Conservation (phyloP, 2,888 invertebrate species). For the Myathropa florea region DNA sequence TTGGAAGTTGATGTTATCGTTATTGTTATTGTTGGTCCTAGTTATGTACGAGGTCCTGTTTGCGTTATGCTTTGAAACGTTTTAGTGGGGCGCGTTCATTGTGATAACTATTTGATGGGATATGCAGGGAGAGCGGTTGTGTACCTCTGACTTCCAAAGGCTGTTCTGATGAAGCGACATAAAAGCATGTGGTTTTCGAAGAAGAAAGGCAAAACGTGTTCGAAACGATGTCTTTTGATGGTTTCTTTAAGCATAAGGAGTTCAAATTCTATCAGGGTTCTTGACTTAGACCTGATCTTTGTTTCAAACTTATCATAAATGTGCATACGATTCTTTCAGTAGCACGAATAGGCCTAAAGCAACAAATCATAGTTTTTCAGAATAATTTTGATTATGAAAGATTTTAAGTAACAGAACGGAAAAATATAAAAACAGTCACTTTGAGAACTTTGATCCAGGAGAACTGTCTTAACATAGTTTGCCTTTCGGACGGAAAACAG, state of each 20-base stretch:
- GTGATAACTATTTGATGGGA: slow-evolving; percentile 29
- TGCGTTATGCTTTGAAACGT: slow-evolving; percentile 59
- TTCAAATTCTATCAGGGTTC: background rate
- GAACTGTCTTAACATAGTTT: no score
- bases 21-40: slow-evolving; percentile 58
- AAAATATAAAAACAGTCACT: no score
- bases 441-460: no score
- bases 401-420: no score
- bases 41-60: slow-evolving; percentile 44
- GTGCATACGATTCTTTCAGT: background rate
- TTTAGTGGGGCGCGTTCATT: slow-evolving; percentile 3
- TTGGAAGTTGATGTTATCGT: slow-evolving; percentile 66
- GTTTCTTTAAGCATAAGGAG: background rate
- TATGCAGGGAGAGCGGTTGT: background rate
- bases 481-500: no score
- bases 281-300: background rate
- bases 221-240: background rate
- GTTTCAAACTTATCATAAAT: background rate
- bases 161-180: background rate
- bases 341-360: background rate
- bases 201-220: background rate
- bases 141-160: background rate
- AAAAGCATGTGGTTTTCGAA: background rate
- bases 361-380: background rate
- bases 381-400: no score